Evolutionary conservation across 2,888 invertebrate species (phyloP).

Genomic region (Adelphocoris suturalis): DNA sequence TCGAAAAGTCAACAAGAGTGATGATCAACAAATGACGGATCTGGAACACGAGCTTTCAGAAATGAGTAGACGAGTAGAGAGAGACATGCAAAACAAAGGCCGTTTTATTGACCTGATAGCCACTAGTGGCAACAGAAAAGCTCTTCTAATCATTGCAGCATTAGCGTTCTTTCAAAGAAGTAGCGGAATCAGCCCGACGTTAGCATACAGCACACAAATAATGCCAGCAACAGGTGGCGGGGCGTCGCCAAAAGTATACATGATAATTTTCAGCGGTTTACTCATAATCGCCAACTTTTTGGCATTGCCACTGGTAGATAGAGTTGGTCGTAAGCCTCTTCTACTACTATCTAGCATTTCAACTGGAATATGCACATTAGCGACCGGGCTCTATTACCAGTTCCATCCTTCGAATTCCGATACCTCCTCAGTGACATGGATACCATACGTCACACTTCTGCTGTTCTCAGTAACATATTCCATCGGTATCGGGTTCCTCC

Average conservation of each 20-base stretch:
- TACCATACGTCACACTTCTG: constrained; percentile 81
- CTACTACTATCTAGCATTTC: constrained; percentile 73
- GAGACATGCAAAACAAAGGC: constrained; percentile 73
- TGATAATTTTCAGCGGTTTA: constrained; percentile 75
- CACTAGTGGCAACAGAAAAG: constrained; percentile 74
- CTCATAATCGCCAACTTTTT: constrained; percentile 74
- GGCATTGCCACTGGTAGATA: constrained; percentile 74
- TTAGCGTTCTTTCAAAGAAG: constrained; percentile 79
- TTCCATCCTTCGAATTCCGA: constrained; percentile 72
- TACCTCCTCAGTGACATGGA: constrained; percentile 79
- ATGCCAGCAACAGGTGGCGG: constrained; percentile 79
- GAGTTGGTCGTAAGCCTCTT: constrained; percentile 74
- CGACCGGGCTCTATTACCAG: constrained; percentile 74
- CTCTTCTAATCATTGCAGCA: constrained; percentile 75
- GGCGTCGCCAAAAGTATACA: constrained; percentile 67
- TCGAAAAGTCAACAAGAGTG: constrained; percentile 72
- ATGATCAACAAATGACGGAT: constrained; percentile 37
- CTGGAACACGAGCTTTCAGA: constrained; percentile 73
- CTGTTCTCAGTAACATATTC: constrained; percentile 83
- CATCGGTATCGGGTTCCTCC: constrained; percentile 80
- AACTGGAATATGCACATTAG: constrained; percentile 70
- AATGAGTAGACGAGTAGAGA: constrained; percentile 71
- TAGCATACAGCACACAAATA: constrained; percentile 83
- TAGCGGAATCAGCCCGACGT: constrained; percentile 83
- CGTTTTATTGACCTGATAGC: constrained; percentile 74